Conservation (phyloP, 1,140 invertebrate species). For the Drosophila setifemur region DNA sequence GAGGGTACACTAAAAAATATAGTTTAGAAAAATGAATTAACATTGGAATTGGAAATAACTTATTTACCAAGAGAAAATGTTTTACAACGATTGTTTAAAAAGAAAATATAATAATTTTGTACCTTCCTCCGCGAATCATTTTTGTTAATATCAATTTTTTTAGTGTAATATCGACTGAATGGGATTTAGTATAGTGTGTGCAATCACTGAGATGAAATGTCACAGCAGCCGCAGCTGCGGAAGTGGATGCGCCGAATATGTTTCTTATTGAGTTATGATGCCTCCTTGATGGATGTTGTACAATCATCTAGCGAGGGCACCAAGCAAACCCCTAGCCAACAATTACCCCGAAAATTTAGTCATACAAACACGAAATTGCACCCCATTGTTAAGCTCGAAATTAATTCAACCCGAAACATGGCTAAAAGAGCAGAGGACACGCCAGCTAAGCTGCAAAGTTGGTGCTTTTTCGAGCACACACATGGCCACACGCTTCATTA, state of each 20-base stretch:
- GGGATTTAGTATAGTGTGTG: background rate
- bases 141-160: too few relatives aligned
- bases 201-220: constrained; percentile 39
- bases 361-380: constrained; percentile 32
- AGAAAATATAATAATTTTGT: too few relatives aligned
- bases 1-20: too few relatives aligned
- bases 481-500: constrained; percentile 74
- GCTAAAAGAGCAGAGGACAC: background rate
- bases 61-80: too few relatives aligned
- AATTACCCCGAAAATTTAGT: background rate
- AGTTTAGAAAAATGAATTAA: too few relatives aligned
- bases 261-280: constrained; percentile 10
- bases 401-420: constrained; percentile 46
- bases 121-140: too few relatives aligned
- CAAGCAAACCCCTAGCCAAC: constrained; percentile 1
- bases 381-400: background rate
- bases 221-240: constrained; percentile 20
- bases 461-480: constrained; percentile 19
- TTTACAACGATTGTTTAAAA: too few relatives aligned
- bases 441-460: background rate
- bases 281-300: constrained; percentile 31
- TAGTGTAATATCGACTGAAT: background rate
- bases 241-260: constrained; percentile 9
- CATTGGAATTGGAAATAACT: too few relatives aligned
- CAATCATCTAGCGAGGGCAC: constrained; percentile 35